Conservation (phyloP, 1,140 invertebrate genomes). For the Cotesia chilonis region DNA sequence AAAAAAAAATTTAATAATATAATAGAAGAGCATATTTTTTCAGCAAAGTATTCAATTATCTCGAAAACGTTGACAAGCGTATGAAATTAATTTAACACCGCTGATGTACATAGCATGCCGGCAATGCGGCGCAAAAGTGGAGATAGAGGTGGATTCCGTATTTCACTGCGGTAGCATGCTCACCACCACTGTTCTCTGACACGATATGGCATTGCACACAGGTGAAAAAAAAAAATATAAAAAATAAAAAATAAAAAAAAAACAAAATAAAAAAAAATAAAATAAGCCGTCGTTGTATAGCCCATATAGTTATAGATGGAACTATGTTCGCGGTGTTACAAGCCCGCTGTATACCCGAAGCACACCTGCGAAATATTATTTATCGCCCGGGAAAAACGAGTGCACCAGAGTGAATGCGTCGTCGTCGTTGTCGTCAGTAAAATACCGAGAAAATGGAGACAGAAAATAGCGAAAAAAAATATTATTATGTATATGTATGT, state of each 20-base stretch:
- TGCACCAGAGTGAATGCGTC: slow-evolving; percentile 27
- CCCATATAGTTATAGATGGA: background rate
- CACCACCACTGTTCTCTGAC: slow-evolving; percentile 24
- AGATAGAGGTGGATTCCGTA: slow-evolving; percentile 21
- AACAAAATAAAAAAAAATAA: slow-evolving; percentile 20
- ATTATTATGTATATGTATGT: slow-evolving; percentile 36
- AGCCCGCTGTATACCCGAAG: slow-evolving; percentile 40
- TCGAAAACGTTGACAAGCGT: slow-evolving; percentile 12
- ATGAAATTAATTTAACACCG: slow-evolving; percentile 18
- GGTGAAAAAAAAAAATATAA: slow-evolving; percentile 23
- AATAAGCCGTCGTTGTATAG: too few relatives aligned
- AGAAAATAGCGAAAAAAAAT: slow-evolving; percentile 31
- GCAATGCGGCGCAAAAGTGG: too few relatives aligned
- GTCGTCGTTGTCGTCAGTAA: slow-evolving; percentile 3
- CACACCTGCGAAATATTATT: slow-evolving; percentile 64
- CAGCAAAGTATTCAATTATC: slow-evolving; percentile 20
- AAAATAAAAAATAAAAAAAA: slow-evolving; percentile 17
- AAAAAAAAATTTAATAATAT: background rate
- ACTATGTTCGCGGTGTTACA: slow-evolving; percentile 43
- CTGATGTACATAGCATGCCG: background rate
- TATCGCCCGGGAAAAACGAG: slow-evolving; percentile 44
- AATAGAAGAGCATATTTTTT: slow-evolving; percentile 1
- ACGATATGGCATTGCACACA: slow-evolving; percentile 40
- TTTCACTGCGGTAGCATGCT: slow-evolving; percentile 36
- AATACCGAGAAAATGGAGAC: slow-evolving; percentile 8